These are phyloP conservation scores for Premnoplex brunnescens DNA, from an alignment of 2,797 vertebrate genomes.

Conservation along the genomic window DNA sequence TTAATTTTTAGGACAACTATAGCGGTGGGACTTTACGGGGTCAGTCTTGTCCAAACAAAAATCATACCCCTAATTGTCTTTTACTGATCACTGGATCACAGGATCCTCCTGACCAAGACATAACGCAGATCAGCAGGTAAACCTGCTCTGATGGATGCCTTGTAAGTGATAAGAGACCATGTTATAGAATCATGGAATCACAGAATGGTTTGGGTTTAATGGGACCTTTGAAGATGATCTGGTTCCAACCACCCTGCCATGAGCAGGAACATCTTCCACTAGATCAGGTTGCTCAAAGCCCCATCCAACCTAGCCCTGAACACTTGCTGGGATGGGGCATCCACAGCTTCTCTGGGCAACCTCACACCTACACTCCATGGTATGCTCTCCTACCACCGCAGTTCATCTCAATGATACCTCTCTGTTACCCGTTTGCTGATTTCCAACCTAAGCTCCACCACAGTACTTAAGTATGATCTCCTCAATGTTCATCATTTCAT, in stretches of 20 bases:
- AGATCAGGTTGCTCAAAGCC: background rate
- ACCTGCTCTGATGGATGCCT: background rate
- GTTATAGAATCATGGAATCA: background rate
- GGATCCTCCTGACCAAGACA: background rate
- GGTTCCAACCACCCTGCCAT: background rate
- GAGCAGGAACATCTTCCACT: background rate
- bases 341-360: background rate
- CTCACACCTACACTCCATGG: no score
- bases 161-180: rapidly evolving
- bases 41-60: background rate
- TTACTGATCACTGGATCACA: background rate
- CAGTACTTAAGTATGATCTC: background rate
- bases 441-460: background rate
- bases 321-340: background rate
- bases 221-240: background rate
- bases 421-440: background rate
- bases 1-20: background rate
- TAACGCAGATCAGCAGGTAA: background rate
- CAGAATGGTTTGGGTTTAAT: background rate
- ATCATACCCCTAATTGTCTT: background rate
- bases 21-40: background rate
- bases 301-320: background rate
- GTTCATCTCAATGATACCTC: background rate
- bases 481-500: background rate
- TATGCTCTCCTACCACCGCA: background rate